Percentiles rank a stretch among this genome's conserved stretches.
These are phyloP conservation scores for Champsocephalus gunnari DNA, from an alignment of 2,797 vertebrate genomes.

Conservation along the genomic window DNA sequence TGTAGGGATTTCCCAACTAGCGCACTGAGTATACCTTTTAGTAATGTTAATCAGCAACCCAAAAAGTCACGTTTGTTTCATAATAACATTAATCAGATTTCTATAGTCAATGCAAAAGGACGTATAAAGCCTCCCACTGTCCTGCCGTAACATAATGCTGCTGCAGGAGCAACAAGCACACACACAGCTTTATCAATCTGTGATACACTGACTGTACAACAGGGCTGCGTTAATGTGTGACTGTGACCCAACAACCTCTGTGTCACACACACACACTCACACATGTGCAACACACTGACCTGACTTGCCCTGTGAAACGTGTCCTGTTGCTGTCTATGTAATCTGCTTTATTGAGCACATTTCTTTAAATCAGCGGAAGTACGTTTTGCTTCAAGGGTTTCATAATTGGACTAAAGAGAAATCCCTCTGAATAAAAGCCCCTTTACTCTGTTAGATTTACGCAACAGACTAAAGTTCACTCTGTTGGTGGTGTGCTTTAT, in stretches of 20 bases:
- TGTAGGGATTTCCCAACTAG: constrained; percentile 1
- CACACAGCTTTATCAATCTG: constrained; percentile 17
- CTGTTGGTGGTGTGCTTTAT: too few species aligned
- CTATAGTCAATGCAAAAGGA: constrained; percentile 14
- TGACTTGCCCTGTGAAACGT: not conserved
- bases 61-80: not conserved
- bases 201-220: constrained; percentile 22
- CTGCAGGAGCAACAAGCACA: constrained; percentile 31
- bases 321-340: not conserved
- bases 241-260: too few species aligned
- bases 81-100: constrained; percentile 9
- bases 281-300: too few species aligned
- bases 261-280: too few species aligned
- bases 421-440: too few species aligned
- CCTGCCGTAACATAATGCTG: constrained; percentile 52
- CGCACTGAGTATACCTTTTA: not conserved
- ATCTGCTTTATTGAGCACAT: not conserved
- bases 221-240: too few species aligned
- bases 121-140: constrained; percentile 35
- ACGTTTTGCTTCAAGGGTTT: too few species aligned
- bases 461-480: too few species aligned
- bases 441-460: too few species aligned
- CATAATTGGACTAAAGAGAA: too few species aligned
- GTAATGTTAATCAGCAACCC: constrained; percentile 4
- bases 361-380: not conserved